Base-by-base conservation (phyloP, 2,888 invertebrate genomes). In the Hypomecis atomaria region DNA sequence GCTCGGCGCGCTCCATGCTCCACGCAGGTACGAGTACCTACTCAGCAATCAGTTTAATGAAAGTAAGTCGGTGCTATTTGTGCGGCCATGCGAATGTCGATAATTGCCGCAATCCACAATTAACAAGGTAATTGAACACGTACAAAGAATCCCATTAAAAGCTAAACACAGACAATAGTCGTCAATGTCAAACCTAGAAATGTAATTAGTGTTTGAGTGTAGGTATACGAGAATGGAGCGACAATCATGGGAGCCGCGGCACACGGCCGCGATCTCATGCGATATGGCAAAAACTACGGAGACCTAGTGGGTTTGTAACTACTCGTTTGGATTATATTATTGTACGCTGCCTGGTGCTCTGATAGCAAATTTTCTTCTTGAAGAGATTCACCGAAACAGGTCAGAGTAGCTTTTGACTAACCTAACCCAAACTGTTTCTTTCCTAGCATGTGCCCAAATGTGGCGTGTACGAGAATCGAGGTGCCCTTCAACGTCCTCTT, bases 111-210 rank as follows among this genome's bases (percentile, higher is more conserved):
- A 42, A 34, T 43, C 42, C 6, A 43, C 40, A 42, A 54, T 34
- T 40, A 54, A 33, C 4, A 7, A 13, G 33, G 0, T 42, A 42
- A 53, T 53, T 4, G 33, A 23, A 42, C 36, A 13, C 43, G 50
- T 49, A 52, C 59, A 52, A 44, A 52, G 34, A 59, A 52, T 37
- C 11, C 37, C 44, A 59, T 59, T 59, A 50, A 13, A 37, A 59
- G n/a, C 50, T 50, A 7, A 44, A 38, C 42, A 23, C 44, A 44
- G 42, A 50, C 59, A 59, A 59, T 52, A 37, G 44, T 23, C 59
- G 36, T 59, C 59, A 52, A 59, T 59, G 59, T 59, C 50, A 38
- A 52, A 52, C 52, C 6, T 44, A 45, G 52, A 37, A 50, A 49
- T 6, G 43, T 34, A 50, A 50, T 58, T 43, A 58, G 50, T 10